These are phyloP conservation scores for Rhynchophorus ferrugineus DNA, from an alignment of 1,140 invertebrate genomes.

Conservation along the genomic window DNA sequence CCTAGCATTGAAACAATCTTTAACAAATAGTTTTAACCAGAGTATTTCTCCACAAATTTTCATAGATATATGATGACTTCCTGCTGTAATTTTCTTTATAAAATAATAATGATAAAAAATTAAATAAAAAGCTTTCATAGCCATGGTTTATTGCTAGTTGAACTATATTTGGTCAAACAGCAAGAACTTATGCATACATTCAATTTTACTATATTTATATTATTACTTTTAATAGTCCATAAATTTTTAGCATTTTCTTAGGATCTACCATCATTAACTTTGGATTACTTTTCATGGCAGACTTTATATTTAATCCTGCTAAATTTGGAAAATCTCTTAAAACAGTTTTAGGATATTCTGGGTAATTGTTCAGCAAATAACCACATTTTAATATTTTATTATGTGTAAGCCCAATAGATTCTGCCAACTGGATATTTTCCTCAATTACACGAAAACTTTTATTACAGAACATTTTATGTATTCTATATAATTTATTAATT, in stretches of 20 bases:
- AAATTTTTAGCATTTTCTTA: constrained; percentile 40
- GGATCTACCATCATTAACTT: constrained; percentile 42
- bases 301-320: constrained; percentile 42
- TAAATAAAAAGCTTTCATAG: no score
- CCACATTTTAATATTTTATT: constrained; percentile 45
- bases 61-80: no score
- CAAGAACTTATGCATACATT: no score
- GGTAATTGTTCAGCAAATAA: constrained; percentile 43
- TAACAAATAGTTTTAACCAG: no score
- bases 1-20: no score
- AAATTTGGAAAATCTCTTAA: constrained; percentile 41
- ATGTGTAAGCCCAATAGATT: constrained; percentile 28
- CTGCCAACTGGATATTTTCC: constrained; percentile 41
- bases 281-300: constrained; percentile 43
- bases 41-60: no score
- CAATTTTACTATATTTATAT: no score
- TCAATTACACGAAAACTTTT: constrained; percentile 44
- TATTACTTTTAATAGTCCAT: constrained; percentile 41
- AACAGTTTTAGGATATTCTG: constrained; percentile 43
- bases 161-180: no score
- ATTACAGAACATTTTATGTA: constrained; percentile 44
- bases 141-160: no score
- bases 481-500: constrained; percentile 40
- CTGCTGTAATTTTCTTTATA: no score
- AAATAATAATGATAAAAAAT: no score